Base-by-base conservation (phyloP, 2,113 vertebrate genomes). In the Picathartes gymnocephalus region DNA sequence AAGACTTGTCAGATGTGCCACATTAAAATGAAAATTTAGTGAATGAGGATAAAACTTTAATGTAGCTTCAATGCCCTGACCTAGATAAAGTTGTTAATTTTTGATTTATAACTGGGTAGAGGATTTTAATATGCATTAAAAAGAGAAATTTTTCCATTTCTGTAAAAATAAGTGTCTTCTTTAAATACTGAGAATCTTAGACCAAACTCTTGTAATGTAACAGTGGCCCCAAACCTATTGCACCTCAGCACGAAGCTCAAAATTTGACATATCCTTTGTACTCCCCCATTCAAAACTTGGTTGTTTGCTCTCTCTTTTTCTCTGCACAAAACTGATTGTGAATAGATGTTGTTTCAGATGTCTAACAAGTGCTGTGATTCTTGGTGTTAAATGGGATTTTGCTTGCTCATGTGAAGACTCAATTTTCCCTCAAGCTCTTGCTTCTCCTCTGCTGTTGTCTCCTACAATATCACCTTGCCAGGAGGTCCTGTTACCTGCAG, bases 31-130 rank as follows among this genome's bases (percentile, higher is more conserved):
- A 90, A 94, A 92, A 95, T 92, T 47, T 82, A 94, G 84, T 88
- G 86, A 93, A 94, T 58, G 45, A 69, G 25, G 56, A 94, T 97
- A 80, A 95, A 97, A 93, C 31, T 95, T 97, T 91, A 86, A 97
- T 96, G 93, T 92, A 76, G 31, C 77, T 95, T 93, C 90, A 95
- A 28, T 69, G 61, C 54, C 40, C 78, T 95, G 96, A 92, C 96
- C 95, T 96, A 97, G 81, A 92, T 95, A 96, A 95, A 92, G 91
- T 90, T 93, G 76, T 97, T 95, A 94, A 96, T 96, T 96, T 96
- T 95, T 95, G 54, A 89, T 96, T 97, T 94, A 53, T 94, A 88
- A 71, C 48, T 74, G 58, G 10, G 45, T 73, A 81, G 53, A 77
- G 76, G 90, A 92, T 82, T 88, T 94, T 85, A 89, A 93, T 95